Base-by-base conservation (phyloP, 1,140 invertebrate species). In the Zaprionus davidi region DNA sequence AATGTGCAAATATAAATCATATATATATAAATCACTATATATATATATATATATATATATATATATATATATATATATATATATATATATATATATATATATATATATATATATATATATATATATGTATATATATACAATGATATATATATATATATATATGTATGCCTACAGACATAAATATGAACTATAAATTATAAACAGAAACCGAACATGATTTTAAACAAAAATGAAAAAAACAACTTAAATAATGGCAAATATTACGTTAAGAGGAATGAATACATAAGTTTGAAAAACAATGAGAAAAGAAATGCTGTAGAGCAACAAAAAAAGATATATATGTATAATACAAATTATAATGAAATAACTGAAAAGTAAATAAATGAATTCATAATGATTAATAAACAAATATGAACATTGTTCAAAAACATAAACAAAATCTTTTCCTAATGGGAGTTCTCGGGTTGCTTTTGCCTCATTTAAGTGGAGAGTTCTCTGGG, bases 351-450 rank as follows among this genome's bases (percentile, higher is more conserved):
- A 88, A 90, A 90, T 80, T 90, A 90, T 86, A 90, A 86, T 83
- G 80, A 90, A 85, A 90, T 86, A 88, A 91, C 81, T 84, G 84
- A 84, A 75, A 88, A 91, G 80, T 91, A 91, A 86, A 90, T 91
- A 91, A 91, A 91, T 88, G 88, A 91, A 91, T 87, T 87, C 85
- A 87, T 88, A 91, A 83, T 87, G 79, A 90, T 91, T 91, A 91
- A 76, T 91, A 91, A 91, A 88, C 81, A 83, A 91, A 91, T 91
- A 91, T 88, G 88, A 91, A 91, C 88, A 91, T 91, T 91, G 88
- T 91, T 91, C 88, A 91, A 91, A 91, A 81, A 91, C 74, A 85
- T 69, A 88, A 17, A 55, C 38, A 36, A 64, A 38, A 68, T n/a
- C 26, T 36, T 56, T 60, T 24, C 31, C 9, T 12, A 22, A 20